Evolutionary conservation across 2,797 vertebrate genomes (phyloP).

Genomic region (Enteromius paludinosus): DNA sequence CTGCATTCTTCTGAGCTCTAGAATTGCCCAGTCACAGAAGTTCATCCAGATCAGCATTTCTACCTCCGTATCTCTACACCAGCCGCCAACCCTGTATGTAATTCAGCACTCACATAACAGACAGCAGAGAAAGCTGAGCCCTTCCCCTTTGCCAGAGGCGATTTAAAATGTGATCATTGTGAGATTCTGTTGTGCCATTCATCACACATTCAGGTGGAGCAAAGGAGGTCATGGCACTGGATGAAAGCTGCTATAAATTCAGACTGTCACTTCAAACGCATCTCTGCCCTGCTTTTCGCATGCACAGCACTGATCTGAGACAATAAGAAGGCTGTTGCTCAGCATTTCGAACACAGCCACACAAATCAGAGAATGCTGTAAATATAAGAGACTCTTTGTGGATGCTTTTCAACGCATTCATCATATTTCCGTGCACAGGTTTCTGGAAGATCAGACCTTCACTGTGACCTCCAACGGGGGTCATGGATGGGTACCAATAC

Average conservation of each 20-base stretch:
- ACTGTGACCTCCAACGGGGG: constrained; percentile 39
- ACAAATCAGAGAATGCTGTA: constrained; percentile 47
- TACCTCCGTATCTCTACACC: constrained; percentile 31
- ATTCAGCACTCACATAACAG: constrained; percentile 43
- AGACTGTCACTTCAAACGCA: constrained; percentile 58
- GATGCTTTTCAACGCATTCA: constrained; percentile 53
- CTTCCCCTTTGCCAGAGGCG: constrained; percentile 44
- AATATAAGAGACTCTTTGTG: constrained; percentile 55
- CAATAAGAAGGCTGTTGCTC: constrained; percentile 56
- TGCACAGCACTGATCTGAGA: constrained; percentile 32
- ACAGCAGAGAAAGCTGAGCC: constrained; percentile 30
- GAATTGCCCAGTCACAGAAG: constrained; percentile 28
- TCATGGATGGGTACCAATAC: constrained; percentile 12
- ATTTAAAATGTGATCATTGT: constrained; percentile 51
- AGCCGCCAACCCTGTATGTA: constrained; percentile 12
- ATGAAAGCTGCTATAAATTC: constrained; percentile 65
- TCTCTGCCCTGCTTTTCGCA: constrained; percentile 47
- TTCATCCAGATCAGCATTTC: constrained; percentile 36
- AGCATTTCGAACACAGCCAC: constrained; percentile 33
- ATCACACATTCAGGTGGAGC: constrained; percentile 54
- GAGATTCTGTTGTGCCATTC: constrained; percentile 50
- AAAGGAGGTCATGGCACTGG: constrained; percentile 52
- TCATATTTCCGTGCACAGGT: constrained; percentile 32
- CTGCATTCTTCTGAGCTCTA: not conserved
- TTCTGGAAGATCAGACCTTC: constrained; percentile 10